Base-by-base conservation (phyloP, 2,113 vertebrate genomes). In the Tupaia chinensis region DNA sequence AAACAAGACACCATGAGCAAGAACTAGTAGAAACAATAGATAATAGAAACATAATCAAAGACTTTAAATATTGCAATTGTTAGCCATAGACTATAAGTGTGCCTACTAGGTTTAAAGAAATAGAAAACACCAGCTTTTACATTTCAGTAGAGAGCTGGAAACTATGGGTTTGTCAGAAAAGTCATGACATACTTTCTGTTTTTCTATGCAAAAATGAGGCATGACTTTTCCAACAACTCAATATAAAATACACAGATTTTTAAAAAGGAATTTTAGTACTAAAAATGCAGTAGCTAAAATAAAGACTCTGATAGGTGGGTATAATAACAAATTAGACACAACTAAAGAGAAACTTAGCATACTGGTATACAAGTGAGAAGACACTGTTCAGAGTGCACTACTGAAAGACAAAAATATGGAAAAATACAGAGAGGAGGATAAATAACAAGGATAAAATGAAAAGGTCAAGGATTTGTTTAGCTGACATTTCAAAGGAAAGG, bases 341-440 rank as follows among this genome's bases (percentile, higher is more conserved):
- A 74, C 73, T 92, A 89, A 84, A 73, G 65, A 81, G 83, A 84
- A 85, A 93, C 25, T 91, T 65, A 68, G 14, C 72, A 22, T 53
- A 73, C 16, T 88, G 68, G 58, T 65, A 66, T 44, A 32, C 22
- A 54, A 60, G 32, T 76, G 32, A 74, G 81, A 96, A 23, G 69
- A 92, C 82, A 88, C 29, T 79, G 1, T 81, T 65, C 15, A 29
- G 29, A 80, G 29, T 27, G 7, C 19, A 70, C 32, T 23, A 25
- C 14, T 27, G n/a, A 95, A 11, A 60, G 65, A 85, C 20, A 34
- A 61, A 81, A 87, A 74, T 44, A 44, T 53, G 10, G 19, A 66
- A 89, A 89, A 76, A 54, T 63, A 56, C 4, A 72, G 68, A 76
- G 84, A 27, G 9, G 29, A 66, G 20, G 14, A n/a, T 56, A 14